Evolutionary conservation across 1,140 invertebrate genomes (phyloP).

Genomic region (Zaprionus vittiger): DNA sequence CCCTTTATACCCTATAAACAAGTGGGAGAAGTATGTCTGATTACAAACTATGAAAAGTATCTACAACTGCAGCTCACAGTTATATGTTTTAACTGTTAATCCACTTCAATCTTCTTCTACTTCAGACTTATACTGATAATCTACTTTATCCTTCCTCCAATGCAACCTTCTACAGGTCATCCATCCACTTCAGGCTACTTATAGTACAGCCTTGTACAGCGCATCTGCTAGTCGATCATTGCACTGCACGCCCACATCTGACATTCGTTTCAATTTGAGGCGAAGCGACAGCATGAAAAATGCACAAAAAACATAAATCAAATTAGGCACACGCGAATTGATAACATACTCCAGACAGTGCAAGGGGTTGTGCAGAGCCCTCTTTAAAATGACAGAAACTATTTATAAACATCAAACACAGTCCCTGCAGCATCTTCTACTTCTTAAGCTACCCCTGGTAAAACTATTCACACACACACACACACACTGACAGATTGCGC

Average conservation of each 20-base stretch:
- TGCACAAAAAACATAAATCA: constrained; percentile 64
- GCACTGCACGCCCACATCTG: background rate
- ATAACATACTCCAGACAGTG: constrained; percentile 8
- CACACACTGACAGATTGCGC: constrained; percentile 1
- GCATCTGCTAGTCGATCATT: background rate
- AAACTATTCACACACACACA: background rate
- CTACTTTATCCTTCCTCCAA: too few species aligned
- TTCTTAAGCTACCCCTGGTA: background rate
- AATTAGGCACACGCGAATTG: constrained; percentile 53
- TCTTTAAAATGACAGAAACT: background rate
- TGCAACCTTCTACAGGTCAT: too few species aligned
- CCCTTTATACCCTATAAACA: background rate
- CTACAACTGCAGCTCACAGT: background rate
- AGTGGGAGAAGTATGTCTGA: background rate
- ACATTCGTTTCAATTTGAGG: constrained; percentile 65
- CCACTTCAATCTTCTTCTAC: too few species aligned
- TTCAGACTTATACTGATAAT: too few species aligned
- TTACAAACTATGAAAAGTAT: too few species aligned
- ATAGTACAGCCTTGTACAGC: background rate
- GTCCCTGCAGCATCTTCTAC: background rate
- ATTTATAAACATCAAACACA: constrained; percentile 4
- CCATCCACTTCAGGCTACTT: too few species aligned
- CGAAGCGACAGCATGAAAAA: constrained; percentile 49
- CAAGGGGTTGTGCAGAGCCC: too few species aligned
- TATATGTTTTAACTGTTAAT: background rate